These are phyloP conservation scores for Sylvia borin DNA, from an alignment of 2,797 vertebrate species.

Conservation along the genomic window DNA sequence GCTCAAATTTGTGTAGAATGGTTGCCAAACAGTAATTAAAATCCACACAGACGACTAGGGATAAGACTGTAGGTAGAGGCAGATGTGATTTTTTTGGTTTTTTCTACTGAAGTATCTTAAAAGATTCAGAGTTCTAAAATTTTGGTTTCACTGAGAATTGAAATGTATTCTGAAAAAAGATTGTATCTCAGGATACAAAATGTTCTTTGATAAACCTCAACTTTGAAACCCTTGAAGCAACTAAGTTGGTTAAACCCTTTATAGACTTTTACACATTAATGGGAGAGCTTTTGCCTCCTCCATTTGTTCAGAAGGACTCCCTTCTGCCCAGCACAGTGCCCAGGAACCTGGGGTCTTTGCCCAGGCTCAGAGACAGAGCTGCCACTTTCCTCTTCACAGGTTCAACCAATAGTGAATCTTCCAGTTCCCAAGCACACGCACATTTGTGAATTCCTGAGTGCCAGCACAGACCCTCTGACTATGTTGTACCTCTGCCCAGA, in stretches of 20 bases:
- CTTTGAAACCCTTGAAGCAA: neutral
- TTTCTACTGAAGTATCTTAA: neutral
- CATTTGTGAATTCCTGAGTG: accelerated
- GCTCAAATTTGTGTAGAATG: neutral
- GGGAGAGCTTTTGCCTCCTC: neutral
- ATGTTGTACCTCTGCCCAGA: neutral
- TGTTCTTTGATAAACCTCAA: neutral
- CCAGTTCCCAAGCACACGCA: neutral
- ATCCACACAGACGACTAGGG: neutral
- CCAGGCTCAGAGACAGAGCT: neutral
- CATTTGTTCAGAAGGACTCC: neutral
- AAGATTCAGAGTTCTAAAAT: neutral
- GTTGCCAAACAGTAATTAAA: neutral
- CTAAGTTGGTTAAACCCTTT: neutral
- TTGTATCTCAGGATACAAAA: neutral
- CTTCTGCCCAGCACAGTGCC: neutral
- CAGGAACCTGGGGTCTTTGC: neutral
- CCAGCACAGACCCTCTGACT: neutral
- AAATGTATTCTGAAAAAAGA: neutral
- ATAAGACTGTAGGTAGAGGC: neutral
- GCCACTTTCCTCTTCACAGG: neutral
- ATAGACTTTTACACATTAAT: neutral
- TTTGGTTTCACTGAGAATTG: neutral
- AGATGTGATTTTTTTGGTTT: neutral
- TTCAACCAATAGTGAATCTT: neutral